Evolutionary conservation across 2,888 invertebrate genomes (phyloP).

Genomic region (Ceramica pisi): DNA sequence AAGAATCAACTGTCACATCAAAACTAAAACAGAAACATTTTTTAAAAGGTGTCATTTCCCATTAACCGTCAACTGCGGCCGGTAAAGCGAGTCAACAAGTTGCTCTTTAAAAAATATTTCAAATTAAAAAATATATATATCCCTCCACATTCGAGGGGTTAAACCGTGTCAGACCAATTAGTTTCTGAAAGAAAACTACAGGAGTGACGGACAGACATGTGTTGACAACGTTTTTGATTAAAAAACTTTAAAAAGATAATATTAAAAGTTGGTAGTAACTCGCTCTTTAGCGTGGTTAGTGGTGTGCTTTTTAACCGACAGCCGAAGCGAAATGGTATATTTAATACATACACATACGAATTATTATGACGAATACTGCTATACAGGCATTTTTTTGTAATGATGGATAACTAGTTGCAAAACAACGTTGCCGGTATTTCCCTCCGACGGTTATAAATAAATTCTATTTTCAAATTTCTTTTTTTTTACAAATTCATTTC

Average conservation of each 20-base stretch:
- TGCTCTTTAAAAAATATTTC: slow-evolving; percentile 77
- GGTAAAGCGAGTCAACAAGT: slow-evolving; percentile 75
- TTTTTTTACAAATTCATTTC: not conserved
- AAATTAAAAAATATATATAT: slow-evolving; percentile 79
- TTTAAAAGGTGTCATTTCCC: slow-evolving; percentile 79
- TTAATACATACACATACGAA: slow-evolving; percentile 22
- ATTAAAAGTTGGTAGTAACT: slow-evolving; percentile 65
- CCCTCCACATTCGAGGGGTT: slow-evolving; percentile 77
- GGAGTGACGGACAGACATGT: slow-evolving; percentile 84
- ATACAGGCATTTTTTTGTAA: not conserved
- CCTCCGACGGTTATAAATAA: not conserved
- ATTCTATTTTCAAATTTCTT: slow-evolving; percentile 18
- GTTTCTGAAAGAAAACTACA: slow-evolving; percentile 85
- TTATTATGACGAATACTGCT: not conserved
- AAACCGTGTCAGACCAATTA: slow-evolving; percentile 88
- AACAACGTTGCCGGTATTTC: not conserved
- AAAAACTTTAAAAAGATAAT: slow-evolving; percentile 74
- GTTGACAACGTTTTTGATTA: slow-evolving; percentile 81
- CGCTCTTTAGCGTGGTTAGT: slow-evolving; percentile 54
- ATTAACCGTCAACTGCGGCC: slow-evolving; percentile 74
- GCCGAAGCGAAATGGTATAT: slow-evolving; percentile 38
- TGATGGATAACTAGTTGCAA: too few relatives aligned
- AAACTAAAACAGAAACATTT: slow-evolving; percentile 55
- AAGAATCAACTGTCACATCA: slow-evolving; percentile 41
- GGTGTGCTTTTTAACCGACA: slow-evolving; percentile 38